phyloP scores from a whole-genome alignment of 2,888 invertebrate species.

The Agrotis clavis region DNA sequence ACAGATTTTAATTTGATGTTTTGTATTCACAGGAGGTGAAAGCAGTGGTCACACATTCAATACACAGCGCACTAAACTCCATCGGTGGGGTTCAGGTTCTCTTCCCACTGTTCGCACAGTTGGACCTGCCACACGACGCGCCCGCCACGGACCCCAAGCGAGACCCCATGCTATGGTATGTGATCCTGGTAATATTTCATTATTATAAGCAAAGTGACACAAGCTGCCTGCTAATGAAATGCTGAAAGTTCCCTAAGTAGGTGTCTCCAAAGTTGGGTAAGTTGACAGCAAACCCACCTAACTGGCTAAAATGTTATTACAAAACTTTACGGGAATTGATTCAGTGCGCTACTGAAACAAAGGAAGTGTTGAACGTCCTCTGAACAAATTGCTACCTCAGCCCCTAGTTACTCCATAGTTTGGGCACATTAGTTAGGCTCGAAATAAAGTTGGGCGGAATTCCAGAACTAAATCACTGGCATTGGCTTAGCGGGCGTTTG shows the following conservation, averaged over 20 bases:
- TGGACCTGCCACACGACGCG: constrained; percentile 98
- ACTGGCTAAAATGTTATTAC: constrained; percentile 59
- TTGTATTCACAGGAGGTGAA: constrained; percentile 96
- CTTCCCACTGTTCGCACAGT: constrained; percentile 99
- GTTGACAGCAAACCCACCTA: constrained; percentile 37
- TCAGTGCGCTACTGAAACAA: constrained; percentile 51
- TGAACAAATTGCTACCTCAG: constrained; percentile 47
- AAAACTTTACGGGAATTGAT: constrained; percentile 55
- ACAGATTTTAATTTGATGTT: neutral
- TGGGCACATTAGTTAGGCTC: constrained; percentile 58
- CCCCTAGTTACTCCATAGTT: constrained; percentile 43
- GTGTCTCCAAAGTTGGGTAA: constrained; percentile 33
- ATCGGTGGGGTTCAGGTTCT: constrained; percentile 99
- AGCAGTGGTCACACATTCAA: constrained; percentile 99
- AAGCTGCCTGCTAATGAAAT: constrained; percentile 22
- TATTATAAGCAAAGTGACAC: constrained; percentile 12
- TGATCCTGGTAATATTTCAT: constrained; percentile 47
- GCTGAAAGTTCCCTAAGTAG: constrained; percentile 43
- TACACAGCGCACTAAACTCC: constrained; percentile 99
- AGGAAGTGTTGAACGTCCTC: constrained; percentile 45
- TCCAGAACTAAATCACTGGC: constrained; percentile 62
- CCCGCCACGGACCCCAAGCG: constrained; percentile 95
- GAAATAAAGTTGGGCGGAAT: constrained; percentile 64
- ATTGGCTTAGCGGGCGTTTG: constrained; percentile 63
- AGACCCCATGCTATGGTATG: constrained; percentile 97